These are phyloP conservation scores for Avahi laniger DNA, from an alignment of 2,797 vertebrate genomes.

Conservation along the genomic window DNA sequence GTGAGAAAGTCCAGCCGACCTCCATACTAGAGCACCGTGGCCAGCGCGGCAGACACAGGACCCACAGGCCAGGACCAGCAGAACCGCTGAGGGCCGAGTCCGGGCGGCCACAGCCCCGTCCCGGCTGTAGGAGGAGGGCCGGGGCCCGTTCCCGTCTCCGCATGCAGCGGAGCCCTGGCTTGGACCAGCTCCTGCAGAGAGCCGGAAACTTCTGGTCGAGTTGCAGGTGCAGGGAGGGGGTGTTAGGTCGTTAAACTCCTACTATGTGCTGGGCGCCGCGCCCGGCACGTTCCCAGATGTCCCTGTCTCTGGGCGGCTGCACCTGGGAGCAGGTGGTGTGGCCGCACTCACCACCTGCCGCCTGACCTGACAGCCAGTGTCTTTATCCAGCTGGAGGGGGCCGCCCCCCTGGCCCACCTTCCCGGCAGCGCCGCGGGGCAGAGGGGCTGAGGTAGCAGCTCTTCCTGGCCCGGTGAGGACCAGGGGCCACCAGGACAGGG, in stretches of 20 bases:
- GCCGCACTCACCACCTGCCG: no score
- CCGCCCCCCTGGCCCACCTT: not conserved
- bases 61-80: not conserved
- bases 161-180: no score
- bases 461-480: not conserved
- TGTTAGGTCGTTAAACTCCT: not conserved
- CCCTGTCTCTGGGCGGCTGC: accelerated
- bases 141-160: not conserved
- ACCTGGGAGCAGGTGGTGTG: not conserved
- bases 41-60: not conserved
- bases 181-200: no score
- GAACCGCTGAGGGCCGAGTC: not conserved
- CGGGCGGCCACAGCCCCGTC: no score
- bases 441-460: not conserved
- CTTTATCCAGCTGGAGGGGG: not conserved
- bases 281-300: accelerated
- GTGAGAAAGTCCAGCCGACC: not conserved
- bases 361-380: not conserved
- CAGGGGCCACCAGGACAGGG: not conserved
- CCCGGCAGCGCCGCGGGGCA: not conserved
- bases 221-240: not conserved
- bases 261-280: accelerated
- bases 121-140: not conserved
- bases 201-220: not conserved
- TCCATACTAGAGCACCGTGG: not conserved